Percentiles rank a stretch among this genome's conserved stretches.
Conservation (phyloP, 1,140 invertebrate species). For the Melipona quadrifasciata region DNA sequence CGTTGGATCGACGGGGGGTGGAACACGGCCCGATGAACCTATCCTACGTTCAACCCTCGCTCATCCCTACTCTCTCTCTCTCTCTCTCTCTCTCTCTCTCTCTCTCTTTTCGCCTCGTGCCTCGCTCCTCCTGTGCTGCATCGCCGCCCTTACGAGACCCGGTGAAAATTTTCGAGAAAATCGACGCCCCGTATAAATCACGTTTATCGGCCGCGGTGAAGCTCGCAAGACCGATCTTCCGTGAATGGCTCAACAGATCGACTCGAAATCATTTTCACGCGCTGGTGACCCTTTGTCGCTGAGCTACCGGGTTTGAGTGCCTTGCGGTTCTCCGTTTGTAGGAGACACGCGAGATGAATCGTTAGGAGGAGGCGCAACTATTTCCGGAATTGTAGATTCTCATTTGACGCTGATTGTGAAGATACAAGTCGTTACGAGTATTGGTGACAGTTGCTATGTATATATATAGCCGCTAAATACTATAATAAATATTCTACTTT, state of each 20-base stretch:
- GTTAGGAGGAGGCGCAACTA: background rate
- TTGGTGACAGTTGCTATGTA: no score
- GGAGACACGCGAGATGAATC: background rate
- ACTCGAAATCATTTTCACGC: slow-evolving; percentile 45
- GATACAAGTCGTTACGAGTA: no score
- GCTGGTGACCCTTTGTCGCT: background rate
- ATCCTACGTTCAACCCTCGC: slow-evolving; percentile 52
- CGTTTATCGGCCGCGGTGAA: slow-evolving; percentile 42
- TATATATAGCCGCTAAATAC: no score
- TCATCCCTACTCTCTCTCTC: no score
- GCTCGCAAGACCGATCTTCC: slow-evolving; percentile 40
- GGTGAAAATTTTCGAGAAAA: slow-evolving; percentile 79
- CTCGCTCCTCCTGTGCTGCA: slow-evolving; percentile 37
- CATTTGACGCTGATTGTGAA: background rate
- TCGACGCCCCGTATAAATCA: slow-evolving; percentile 70
- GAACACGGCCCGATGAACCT: slow-evolving; percentile 69
- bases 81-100: no score
- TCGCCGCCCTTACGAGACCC: slow-evolving; percentile 58
- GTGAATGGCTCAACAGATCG: slow-evolving; percentile 36
- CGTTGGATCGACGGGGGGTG: slow-evolving; percentile 71
- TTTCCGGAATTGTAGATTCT: background rate
- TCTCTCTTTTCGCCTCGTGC: slow-evolving; percentile 25
- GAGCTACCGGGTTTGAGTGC: background rate
- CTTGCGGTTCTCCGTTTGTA: background rate
- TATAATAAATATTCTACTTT: no score